Evolutionary conservation across 2,888 invertebrate genomes (phyloP), one percentile per base, ranked within the genome.

Genomic region (Fissipunctia ypsillon): DNA sequence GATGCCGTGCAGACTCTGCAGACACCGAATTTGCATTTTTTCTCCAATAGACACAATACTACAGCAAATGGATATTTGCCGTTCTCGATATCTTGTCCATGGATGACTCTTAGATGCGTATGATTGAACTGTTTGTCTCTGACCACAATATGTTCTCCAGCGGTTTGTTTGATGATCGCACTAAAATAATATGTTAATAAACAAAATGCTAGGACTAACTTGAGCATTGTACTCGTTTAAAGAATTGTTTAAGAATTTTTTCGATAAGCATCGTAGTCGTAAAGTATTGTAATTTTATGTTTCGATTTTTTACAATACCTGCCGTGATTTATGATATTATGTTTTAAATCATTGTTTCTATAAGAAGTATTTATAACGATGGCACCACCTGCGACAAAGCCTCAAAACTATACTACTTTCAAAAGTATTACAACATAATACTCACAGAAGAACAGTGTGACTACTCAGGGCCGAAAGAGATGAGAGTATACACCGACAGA

Each of bases 1-100:
- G 63, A 63, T 22, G 63, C 63, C 9, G 63, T 50, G 28, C 63
- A 63, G 3, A 31, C 1, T 52, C 63, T 28, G 63, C 22, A 63
- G 28, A 25, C 2, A 63, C 16, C 22, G 16, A 16, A 9, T n/a
- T 16, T 14, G 28, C 16, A 63, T 9, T 0, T 31, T 16, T 28
- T 3, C 50, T 52, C 9, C 14, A 63, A 63, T 50, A 9, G 0
- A 50, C 50, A 63, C 22, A 50, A 52, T 16, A 31, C 52, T 50
- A 63, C 63, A 22, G 22, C 63, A 63, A 50, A 63, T 63, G 28
- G 50, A 48, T 50, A 63, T 28, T 28, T 48, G 63, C 28, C 28
- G 22, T 63, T 22, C 9, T 22, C 22, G 9, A 63, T 28, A 63
- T 63, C 16, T 28, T 14, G 28, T 22, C 63, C 63, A 22, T 22